Evolutionary conservation across 2,888 invertebrate species (phyloP).

Genomic region (Coleophora deauratella): DNA sequence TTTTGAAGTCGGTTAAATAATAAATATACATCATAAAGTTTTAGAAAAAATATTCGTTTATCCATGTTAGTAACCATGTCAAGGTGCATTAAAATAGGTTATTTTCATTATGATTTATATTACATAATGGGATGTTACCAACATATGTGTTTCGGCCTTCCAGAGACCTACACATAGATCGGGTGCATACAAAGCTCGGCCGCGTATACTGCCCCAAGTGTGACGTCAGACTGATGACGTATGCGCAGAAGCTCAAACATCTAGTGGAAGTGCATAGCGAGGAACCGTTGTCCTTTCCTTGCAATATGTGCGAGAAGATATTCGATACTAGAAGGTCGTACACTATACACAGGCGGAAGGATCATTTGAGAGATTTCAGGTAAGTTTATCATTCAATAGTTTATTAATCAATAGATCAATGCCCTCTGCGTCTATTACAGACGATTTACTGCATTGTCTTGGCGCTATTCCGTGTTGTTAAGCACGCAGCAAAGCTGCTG

Average conservation of each 20-base stretch:
- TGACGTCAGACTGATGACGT: constrained; percentile 54
- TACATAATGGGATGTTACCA: too few relatives aligned
- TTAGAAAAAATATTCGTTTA: too few relatives aligned
- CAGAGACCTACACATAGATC: constrained; percentile 33
- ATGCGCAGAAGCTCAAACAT: constrained; percentile 59
- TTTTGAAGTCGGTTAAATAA: too few relatives aligned
- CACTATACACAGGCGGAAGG: constrained; percentile 54
- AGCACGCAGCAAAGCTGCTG: too few relatives aligned
- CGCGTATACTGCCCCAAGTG: constrained; percentile 61
- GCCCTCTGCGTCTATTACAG: too few relatives aligned
- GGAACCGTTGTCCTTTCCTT: constrained; percentile 45
- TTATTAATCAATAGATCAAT: too few relatives aligned
- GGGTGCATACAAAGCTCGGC: constrained; percentile 52
- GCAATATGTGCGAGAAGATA: constrained; percentile 46
- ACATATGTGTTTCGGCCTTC: not conserved
- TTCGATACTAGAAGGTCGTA: constrained; percentile 47
- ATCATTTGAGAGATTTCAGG: constrained; percentile 60
- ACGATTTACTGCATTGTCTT: too few relatives aligned
- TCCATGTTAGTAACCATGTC: too few relatives aligned
- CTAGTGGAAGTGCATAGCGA: constrained; percentile 57
- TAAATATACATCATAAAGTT: too few relatives aligned
- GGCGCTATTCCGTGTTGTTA: too few relatives aligned
- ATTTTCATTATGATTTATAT: too few relatives aligned
- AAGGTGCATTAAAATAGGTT: too few relatives aligned
- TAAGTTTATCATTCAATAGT: constrained; percentile 13